Base-by-base conservation (phyloP, 2,888 invertebrate species). In the Schizaphis graminum region DNA sequence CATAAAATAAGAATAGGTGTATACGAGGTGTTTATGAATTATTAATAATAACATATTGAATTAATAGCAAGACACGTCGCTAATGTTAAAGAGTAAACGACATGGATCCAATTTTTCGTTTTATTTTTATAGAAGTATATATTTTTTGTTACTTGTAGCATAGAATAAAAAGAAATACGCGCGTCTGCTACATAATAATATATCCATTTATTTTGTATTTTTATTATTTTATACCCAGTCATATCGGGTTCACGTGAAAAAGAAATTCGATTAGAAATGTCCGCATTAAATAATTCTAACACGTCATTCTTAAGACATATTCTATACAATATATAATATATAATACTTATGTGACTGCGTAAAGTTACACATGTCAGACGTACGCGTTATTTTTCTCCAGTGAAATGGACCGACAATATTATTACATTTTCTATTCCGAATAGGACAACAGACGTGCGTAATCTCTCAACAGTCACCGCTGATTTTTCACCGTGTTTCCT, bases 341-440 rank as follows among this genome's bases (percentile, higher is more conserved):
- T 26, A 85, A 44, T 85, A 85, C 44, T 41, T 44, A 1, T 44
- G n/a, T 67, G 53, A 44, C 49, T 35, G 89, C 77, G n/a, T 67
- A n/a, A 67, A 16, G 67, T 35, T 49, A 35, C 77, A 44, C 16
- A 28, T 11, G 24, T n/a, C 11, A 16, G 21, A 21, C 8, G 90
- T 3, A 44, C 47, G 49, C 77, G 35, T 26, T 77, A 35, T 53
- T 84, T 91, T 91, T 26, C n/a, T 56, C 26, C 26, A 28, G 16
- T 21, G 26, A 35, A 35, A 77, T 53, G 41, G 41, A 53, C 41
- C 41, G 53, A 91, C 56, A 77, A 67, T 67, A 67, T 16, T 67
- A 77, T 77, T 77, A 21, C 35, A 67, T 92, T 92, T 92, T 53
- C 26, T 92, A 92, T 92, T 92, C 92, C 88, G 28, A 67, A 87